phyloP scores from a whole-genome alignment of 2,888 invertebrate species.

The Sarcophaga rosellei region DNA sequence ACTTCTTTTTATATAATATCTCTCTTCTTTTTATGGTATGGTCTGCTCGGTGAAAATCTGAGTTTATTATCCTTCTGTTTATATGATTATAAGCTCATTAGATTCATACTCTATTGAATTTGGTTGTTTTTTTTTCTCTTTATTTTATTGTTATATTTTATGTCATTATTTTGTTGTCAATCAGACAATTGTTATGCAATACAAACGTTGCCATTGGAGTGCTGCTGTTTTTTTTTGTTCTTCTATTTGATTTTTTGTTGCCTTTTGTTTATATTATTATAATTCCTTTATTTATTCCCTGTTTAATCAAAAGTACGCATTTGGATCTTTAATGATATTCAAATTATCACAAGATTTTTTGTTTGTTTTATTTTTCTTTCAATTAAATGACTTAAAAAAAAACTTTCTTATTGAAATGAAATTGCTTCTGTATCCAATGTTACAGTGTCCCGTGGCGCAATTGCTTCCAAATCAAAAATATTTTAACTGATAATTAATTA shows the following conservation, averaged over 20 bases:
- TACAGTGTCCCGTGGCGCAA: no score
- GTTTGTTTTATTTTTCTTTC: background rate
- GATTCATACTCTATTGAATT: background rate
- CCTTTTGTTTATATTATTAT: background rate
- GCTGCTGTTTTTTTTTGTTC: background rate
- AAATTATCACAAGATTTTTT: background rate
- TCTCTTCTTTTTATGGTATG: background rate
- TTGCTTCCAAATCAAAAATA: no score
- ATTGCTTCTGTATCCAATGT: no score
- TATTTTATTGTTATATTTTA: background rate
- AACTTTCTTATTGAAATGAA: no score
- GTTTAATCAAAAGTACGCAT: background rate
- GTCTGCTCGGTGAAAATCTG: background rate
- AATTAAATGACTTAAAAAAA: background rate
- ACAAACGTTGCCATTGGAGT: background rate
- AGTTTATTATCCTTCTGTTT: slow-evolving; percentile 6
- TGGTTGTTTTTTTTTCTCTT: background rate
- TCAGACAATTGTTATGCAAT: background rate
- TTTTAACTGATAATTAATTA: no score
- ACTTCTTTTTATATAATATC: no score
- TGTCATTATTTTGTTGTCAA: background rate
- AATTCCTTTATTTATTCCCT: background rate
- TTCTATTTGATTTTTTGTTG: background rate
- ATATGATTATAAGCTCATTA: slow-evolving; percentile 15
- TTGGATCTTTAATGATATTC: slow-evolving; percentile 11